phyloP scores from a whole-genome alignment of 2,888 invertebrate species.

The Palloptera scutellata region DNA sequence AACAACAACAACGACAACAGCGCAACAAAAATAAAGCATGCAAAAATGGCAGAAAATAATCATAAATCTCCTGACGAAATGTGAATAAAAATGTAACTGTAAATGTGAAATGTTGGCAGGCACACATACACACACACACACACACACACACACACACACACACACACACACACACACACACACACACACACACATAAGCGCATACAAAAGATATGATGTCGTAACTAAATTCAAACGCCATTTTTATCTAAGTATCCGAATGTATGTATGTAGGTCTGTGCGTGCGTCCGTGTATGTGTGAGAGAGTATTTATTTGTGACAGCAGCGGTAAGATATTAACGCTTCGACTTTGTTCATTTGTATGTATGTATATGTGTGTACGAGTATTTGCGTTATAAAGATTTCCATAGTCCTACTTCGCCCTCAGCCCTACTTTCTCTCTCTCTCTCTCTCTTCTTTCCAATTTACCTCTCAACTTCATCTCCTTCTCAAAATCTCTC shows the following conservation, averaged over 20 bases:
- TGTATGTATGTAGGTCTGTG: background rate
- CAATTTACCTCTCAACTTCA: too few relatives aligned
- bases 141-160: background rate
- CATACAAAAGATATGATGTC: conserved; percentile 15
- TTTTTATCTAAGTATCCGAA: conserved; percentile 6
- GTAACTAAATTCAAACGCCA: conserved; percentile 29
- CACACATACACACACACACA: background rate
- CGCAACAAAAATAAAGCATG: conserved; percentile 25
- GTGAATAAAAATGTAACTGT: conserved; percentile 33
- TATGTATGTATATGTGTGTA: background rate
- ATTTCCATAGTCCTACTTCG: too few relatives aligned
- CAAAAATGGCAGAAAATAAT: conserved; percentile 33
- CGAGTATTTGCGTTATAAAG: too few relatives aligned
- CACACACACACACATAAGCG: too few relatives aligned
- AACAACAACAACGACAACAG: conserved; percentile 21
- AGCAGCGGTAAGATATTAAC: conserved; percentile 24
- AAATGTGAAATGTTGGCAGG: conserved; percentile 21
- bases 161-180: background rate
- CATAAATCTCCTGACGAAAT: conserved; percentile 38
- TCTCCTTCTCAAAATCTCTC: too few relatives aligned
- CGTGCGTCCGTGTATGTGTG: conserved; percentile 9
- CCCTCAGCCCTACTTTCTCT: too few relatives aligned
- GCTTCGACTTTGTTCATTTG: conserved; percentile 12
- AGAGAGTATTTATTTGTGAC: conserved; percentile 1
- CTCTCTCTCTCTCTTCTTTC: too few relatives aligned